Conservation (phyloP, 2,113 vertebrate genomes). For the human (Homo sapiens) region DNA sequence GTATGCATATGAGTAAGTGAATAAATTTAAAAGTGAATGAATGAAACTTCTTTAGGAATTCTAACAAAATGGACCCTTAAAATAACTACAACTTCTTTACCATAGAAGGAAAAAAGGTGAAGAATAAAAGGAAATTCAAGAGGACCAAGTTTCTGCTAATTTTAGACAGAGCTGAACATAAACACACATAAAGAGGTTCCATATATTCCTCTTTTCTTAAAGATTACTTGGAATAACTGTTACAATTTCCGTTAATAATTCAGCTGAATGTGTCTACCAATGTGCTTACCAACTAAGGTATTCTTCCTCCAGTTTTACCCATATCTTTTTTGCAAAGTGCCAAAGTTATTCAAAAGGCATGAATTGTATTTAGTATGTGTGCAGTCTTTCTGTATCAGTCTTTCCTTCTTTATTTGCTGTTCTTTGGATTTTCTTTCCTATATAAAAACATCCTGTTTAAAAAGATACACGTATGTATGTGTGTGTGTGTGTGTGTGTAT, state of each 20-base stretch:
- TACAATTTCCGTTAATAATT: not conserved
- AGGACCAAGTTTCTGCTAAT: not conserved
- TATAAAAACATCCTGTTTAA: not conserved
- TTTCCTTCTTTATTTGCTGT: not conserved
- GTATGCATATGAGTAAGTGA: not conserved
- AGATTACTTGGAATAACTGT: not conserved
- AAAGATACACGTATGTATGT: not conserved
- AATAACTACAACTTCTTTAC: not conserved
- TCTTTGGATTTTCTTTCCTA: not conserved
- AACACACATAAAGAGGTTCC: not conserved
- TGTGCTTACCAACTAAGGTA: not conserved
- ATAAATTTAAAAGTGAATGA: not conserved
- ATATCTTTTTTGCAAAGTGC: not conserved
- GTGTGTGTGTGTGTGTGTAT: accelerated
- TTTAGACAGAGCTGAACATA: not conserved
- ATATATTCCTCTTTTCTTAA: not conserved
- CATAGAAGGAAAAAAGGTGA: not conserved
- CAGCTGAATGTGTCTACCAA: not conserved
- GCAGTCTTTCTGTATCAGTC: not conserved
- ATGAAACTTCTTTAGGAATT: not conserved
- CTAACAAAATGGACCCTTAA: not conserved
- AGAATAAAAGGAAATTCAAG: not conserved
- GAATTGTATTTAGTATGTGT: not conserved
- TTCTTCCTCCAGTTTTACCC: not conserved
- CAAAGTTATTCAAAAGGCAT: not conserved